Evolutionary conservation across 2,797 vertebrate species (phyloP).

Genomic region (Selene dorsalis): DNA sequence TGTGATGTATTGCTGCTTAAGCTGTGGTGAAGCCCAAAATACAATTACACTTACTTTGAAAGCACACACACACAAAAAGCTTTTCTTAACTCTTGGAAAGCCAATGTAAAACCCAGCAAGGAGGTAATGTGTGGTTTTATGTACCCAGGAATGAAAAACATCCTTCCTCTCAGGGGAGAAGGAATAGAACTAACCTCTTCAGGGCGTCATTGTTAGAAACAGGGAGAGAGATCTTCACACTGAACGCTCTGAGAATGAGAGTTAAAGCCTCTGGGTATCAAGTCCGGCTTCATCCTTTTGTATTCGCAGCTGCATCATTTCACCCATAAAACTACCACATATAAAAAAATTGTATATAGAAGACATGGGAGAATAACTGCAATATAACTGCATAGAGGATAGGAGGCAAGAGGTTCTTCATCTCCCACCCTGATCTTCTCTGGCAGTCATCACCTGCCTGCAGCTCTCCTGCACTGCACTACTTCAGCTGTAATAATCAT

Average conservation of each 20-base stretch:
- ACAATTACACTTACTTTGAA: constrained; percentile 47
- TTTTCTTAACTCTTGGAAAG: constrained; percentile 32
- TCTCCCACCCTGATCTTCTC: constrained; percentile 15
- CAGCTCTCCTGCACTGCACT: constrained; percentile 6
- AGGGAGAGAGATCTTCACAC: constrained; percentile 33
- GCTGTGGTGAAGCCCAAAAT: constrained; percentile 46
- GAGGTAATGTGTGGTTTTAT: constrained; percentile 13
- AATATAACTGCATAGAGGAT: constrained; percentile 16
- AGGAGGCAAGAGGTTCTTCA: constrained; percentile 18
- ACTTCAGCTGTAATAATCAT: constrained; percentile 9
- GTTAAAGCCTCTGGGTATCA: constrained; percentile 35
- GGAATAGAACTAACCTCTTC: constrained; percentile 45
- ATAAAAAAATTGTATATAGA: not conserved
- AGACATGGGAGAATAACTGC: constrained; percentile 8
- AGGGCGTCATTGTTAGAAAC: constrained; percentile 47
- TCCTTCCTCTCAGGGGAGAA: constrained; percentile 26
- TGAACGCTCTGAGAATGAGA: constrained; percentile 49
- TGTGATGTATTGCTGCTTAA: constrained; percentile 66
- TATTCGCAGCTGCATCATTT: not conserved
- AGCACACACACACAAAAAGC: constrained; percentile 22
- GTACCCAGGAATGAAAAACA: constrained; percentile 40
- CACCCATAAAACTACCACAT: constrained; percentile 46
- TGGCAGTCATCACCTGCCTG: constrained; percentile 45
- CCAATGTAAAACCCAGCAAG: not conserved
- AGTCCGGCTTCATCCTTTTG: constrained; percentile 19